Percentiles rank a stretch among this genome's conserved stretches.
Conservation (phyloP, 2,797 vertebrate genomes). For the Lophotriccus pileatus region DNA sequence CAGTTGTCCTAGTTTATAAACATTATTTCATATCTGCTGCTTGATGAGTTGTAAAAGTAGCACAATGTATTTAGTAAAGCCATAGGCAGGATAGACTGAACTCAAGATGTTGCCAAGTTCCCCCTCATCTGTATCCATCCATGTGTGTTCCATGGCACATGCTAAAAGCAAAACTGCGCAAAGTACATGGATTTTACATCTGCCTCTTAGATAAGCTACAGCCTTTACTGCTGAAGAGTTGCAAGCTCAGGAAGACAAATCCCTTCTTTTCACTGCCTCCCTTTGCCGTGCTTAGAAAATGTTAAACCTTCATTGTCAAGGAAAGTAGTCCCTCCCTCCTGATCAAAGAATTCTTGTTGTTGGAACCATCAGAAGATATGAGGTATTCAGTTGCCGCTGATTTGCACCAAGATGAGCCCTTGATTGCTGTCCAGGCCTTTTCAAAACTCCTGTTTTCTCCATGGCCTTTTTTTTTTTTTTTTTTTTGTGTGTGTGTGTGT, state of each 20-base stretch:
- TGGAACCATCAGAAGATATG: rapidly evolving
- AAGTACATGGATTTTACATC: conserved; percentile 66
- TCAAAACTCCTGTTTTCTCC: not conserved
- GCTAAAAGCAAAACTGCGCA: conserved; percentile 44
- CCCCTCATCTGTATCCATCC: conserved; percentile 15
- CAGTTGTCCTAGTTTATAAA: conserved; percentile 67
- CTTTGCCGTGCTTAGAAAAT: not conserved
- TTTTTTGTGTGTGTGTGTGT: too few species aligned
- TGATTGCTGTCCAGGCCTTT: not conserved
- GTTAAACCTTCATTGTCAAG: not conserved
- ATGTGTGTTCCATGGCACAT: conserved; percentile 24
- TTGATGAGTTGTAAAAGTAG: conserved; percentile 69
- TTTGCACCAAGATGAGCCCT: not conserved
- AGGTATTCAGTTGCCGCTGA: not conserved
- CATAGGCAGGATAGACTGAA: conserved; percentile 52
- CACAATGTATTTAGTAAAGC: conserved; percentile 31
- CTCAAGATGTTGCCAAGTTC: conserved; percentile 57
- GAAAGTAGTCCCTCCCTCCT: not conserved
- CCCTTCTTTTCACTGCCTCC: not conserved
- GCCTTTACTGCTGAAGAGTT: conserved; percentile 18
- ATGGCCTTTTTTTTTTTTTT: not conserved
- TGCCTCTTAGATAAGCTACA: conserved; percentile 39
- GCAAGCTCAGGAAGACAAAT: conserved; percentile 23
- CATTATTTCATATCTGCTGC: conserved; percentile 60
- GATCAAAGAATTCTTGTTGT: not conserved